Evolutionary conservation across 2,888 invertebrate species (phyloP).

Genomic region (Apamea epomidion): DNA sequence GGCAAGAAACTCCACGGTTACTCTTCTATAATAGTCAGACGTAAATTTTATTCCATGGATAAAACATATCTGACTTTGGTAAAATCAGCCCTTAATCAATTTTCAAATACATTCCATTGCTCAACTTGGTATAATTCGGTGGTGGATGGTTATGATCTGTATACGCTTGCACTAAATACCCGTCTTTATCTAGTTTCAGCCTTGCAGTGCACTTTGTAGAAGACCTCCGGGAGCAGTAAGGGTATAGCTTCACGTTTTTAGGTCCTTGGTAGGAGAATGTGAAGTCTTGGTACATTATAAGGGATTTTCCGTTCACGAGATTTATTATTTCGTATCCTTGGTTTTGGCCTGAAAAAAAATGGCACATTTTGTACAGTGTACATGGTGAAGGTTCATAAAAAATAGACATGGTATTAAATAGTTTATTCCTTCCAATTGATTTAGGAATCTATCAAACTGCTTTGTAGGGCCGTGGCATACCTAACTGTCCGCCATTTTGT

Average conservation of each 20-base stretch:
- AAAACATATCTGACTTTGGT: neutral
- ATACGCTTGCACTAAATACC: slow-evolving; percentile 42
- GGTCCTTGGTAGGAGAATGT: slow-evolving; percentile 65
- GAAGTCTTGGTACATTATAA: slow-evolving; percentile 65
- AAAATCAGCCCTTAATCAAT: slow-evolving; percentile 18
- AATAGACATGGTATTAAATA: neutral
- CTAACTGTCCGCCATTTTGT: neutral
- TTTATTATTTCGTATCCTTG: slow-evolving; percentile 40
- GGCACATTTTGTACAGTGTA: neutral
- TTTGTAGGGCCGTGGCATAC: neutral
- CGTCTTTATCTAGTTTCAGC: slow-evolving; percentile 53
- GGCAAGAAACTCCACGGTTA: too few species aligned
- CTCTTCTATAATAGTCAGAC: neutral
- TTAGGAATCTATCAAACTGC: neutral
- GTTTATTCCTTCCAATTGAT: neutral
- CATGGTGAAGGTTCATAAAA: too few species aligned
- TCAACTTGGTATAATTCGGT: slow-evolving; percentile 36
- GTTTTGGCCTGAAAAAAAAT: slow-evolving; percentile 38
- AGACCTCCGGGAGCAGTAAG: slow-evolving; percentile 56
- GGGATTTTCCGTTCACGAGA: slow-evolving; percentile 50
- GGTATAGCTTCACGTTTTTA: slow-evolving; percentile 53
- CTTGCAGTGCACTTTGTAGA: slow-evolving; percentile 51
- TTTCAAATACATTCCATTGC: slow-evolving; percentile 49
- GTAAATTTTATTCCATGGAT: neutral
- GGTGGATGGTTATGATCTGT: slow-evolving; percentile 58